A percentile compares a stretch with the other conserved stretches of the same genome.
phyloP scores from a whole-genome alignment of 2,888 invertebrate species.

The Polydrusus cervinus region DNA sequence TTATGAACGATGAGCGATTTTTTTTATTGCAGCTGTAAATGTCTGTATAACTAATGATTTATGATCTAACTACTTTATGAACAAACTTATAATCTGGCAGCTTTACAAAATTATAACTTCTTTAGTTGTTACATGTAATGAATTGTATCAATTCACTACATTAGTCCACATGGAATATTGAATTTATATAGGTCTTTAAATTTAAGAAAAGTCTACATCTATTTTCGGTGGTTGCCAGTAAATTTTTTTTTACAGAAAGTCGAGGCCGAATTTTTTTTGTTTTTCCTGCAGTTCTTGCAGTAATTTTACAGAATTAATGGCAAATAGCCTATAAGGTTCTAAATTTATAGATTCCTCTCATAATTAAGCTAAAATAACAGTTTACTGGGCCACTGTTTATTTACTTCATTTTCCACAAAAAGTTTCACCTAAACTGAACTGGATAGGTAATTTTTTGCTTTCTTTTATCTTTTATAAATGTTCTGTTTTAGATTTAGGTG shows the following conservation, averaged over 20 bases:
- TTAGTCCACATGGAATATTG: not conserved
- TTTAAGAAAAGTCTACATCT: constrained; percentile 1
- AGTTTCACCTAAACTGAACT: not conserved
- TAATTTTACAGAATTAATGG: too few species aligned
- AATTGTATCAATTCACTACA: constrained; percentile 49
- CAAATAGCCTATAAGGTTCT: too few species aligned
- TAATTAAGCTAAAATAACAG: too few species aligned
- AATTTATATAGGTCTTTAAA: constrained; percentile 5
- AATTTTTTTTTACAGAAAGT: not conserved
- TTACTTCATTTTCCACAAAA: not conserved
- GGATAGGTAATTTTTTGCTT: not conserved
- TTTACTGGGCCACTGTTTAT: not conserved
- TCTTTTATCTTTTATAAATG: constrained; percentile 17
- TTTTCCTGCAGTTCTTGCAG: too few species aligned
- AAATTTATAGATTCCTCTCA: too few species aligned
- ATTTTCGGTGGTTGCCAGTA: not conserved
- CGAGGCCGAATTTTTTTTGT: not conserved
- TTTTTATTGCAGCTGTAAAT: not conserved
- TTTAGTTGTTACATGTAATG: constrained; percentile 4
- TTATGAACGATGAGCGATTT: too few species aligned
- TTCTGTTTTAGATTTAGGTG: constrained; percentile 26
- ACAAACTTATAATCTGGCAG: constrained; percentile 27
- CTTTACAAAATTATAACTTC: constrained; percentile 8
- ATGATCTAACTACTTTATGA: not conserved
- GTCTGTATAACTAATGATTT: not conserved